Evolutionary conservation across 2,113 vertebrate genomes (phyloP), one percentile per base, ranked within the genome.

Genomic region (Vulpes vulpes): DNA sequence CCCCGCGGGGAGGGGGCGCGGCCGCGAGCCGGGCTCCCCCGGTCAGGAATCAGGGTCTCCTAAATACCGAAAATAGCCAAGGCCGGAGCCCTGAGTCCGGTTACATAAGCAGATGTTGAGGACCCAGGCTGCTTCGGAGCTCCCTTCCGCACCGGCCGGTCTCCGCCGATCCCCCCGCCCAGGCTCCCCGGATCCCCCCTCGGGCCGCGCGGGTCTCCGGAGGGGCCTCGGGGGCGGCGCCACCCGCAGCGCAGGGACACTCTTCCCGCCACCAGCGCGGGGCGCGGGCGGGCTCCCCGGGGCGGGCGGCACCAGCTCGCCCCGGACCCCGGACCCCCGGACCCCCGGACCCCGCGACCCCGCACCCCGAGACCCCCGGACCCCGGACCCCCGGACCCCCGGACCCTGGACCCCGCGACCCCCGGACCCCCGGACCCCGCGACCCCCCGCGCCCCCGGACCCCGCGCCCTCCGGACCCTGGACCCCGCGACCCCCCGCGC

Each of bases 41-140:
- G 20, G 80, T 89, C 71, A 85, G 80, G 74, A 96, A 97, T 78
- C 64, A 95, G 87, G 87, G 53, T 78, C 94, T 92, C 84, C 95
- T 43, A 94, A 97, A 96, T 92, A 64, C 76, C 20, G 67, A 98
- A 93, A 98, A 96, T 91, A 97, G 93, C 96, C 97, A 91, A 98
- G 84, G 94, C 91, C 96, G 91, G 55, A 88, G 62, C 94, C 92
- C 95, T 80, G 95, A 69, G 90, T 60, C 96, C 97, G 79, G 96
- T 97, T 97, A 97, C 90, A 91, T 98, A 98, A 98, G 95, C 92
- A 96, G 96, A 95, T 60, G 79, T 14, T 60, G 92, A 91, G 91
- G 78, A 71, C 38, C 3, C 0, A 23, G 64, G 71, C 93, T 14
- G 95, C 49, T 53, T 71, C 11, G 30, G 78, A 82, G 92, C 35